Base-by-base conservation (phyloP, 1,140 invertebrate species). In the Scaptomyza hsui region DNA sequence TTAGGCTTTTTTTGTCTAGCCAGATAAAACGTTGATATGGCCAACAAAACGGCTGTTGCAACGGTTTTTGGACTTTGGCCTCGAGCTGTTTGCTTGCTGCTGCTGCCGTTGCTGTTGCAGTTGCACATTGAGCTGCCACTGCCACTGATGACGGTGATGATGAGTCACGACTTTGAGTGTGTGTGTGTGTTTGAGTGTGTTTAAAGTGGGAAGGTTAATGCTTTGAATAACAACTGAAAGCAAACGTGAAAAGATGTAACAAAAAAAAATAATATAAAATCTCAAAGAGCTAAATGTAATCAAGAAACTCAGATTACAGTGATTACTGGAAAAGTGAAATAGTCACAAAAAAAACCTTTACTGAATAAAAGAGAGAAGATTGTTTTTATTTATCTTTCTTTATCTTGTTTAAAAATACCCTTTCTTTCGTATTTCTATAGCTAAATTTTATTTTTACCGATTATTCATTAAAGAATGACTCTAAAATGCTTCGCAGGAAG, bases 41-140 rank as follows among this genome's bases (percentile, higher is more conserved):
- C 39, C 63, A 69, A 26, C 39, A 37, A 81, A 75, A 52, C 67
- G 61, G 63, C 72, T 83, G 80, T 72, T 79, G 80, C 80, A 83
- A 83, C 76, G 59, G 55, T 52, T 71, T 64, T 64, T 88, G 78
- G 81, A 86, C 81, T 86, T 86, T 86, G 82, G 65, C 77, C 82
- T 60, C 62, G 53, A 69, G 73, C 49, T 16, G 63, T 32, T 37
- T 18, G 21, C 26, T 29, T 47, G 71, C 59, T 42, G 67, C 47
- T 37, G 26, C 26, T 29, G 26, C 26, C n/a, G 32, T 37, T n/a
- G 32, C 32, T n/a, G 7, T 29, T 29, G 12, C 55, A 71, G 79
- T 56, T 64, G 78, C 78, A 69, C 42, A 32, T 56, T 55, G 41
- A 67, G 71, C 71, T 70, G 64, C 37, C 60, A 61, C 53, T 47